phyloP scores from a whole-genome alignment of 2,113 vertebrate genomes.

The Ranitomeya imitator region DNA sequence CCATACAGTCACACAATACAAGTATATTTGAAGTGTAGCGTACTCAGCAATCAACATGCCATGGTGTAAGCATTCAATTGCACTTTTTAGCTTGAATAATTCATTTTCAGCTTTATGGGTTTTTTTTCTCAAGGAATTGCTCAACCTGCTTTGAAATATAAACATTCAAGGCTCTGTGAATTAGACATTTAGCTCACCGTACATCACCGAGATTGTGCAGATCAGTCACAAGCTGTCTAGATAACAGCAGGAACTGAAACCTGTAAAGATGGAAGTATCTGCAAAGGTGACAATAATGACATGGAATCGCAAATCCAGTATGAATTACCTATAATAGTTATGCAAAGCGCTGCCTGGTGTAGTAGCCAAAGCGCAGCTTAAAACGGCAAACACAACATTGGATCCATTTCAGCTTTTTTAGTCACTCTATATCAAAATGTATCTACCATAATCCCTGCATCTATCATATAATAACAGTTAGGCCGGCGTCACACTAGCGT shows the following conservation, averaged over 20 bases:
- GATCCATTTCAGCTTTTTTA: not conserved
- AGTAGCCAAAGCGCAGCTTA: not conserved
- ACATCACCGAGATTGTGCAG: constrained; percentile 21
- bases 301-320: constrained; percentile 1
- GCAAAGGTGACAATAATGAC: constrained; percentile 34
- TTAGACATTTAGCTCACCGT: constrained; percentile 28
- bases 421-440: not conserved
- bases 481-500: no score
- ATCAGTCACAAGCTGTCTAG: constrained; percentile 38
- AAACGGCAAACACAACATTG: not conserved
- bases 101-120: not conserved
- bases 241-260: constrained; percentile 28
- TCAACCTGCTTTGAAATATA: constrained; percentile 22
- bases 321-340: constrained; percentile 27
- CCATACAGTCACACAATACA: not conserved
- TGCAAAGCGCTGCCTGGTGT: not conserved
- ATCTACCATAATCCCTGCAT: not conserved
- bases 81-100: not conserved
- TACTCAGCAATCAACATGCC: not conserved
- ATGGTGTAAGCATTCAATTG: not conserved
- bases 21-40: not conserved
- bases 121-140: constrained; percentile 28
- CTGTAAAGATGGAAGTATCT: constrained; percentile 29
- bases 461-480: no score
- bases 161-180: not conserved